These are phyloP conservation scores for Cyanistes caeruleus DNA, from an alignment of 2,113 vertebrate genomes.

Conservation along the genomic window DNA sequence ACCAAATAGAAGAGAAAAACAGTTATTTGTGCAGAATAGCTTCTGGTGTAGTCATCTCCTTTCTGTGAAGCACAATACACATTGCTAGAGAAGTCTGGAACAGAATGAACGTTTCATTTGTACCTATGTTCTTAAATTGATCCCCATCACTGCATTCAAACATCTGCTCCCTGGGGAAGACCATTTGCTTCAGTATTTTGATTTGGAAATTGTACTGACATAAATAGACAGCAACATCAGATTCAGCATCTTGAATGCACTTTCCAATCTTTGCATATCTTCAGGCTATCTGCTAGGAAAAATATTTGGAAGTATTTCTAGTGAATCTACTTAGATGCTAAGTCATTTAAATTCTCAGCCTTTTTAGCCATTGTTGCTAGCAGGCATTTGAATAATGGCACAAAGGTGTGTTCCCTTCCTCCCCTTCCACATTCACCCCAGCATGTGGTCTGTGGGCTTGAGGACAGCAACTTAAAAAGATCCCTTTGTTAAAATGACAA, in stretches of 20 bases:
- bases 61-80: neutral
- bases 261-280: conserved; percentile 34
- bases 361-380: neutral
- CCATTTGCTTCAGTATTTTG: conserved; percentile 28
- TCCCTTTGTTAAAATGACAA: neutral
- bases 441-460: neutral
- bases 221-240: conserved; percentile 28
- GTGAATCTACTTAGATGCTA: neutral
- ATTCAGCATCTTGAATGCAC: conserved; percentile 1
- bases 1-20: neutral
- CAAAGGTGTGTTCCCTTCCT: neutral
- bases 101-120: neutral
- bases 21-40: neutral
- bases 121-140: neutral
- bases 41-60: neutral
- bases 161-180: conserved; percentile 12
- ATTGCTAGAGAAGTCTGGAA: neutral
- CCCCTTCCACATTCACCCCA: neutral
- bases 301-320: neutral
- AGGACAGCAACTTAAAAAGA: neutral
- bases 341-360: conserved; percentile 5
- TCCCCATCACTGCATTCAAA: neutral
- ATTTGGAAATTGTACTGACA: conserved; percentile 16
- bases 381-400: neutral
- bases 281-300: conserved; percentile 6